These are phyloP conservation scores for Corythoichthys haematopterus DNA, from an alignment of 2,113 vertebrate genomes.

Conservation along the genomic window DNA sequence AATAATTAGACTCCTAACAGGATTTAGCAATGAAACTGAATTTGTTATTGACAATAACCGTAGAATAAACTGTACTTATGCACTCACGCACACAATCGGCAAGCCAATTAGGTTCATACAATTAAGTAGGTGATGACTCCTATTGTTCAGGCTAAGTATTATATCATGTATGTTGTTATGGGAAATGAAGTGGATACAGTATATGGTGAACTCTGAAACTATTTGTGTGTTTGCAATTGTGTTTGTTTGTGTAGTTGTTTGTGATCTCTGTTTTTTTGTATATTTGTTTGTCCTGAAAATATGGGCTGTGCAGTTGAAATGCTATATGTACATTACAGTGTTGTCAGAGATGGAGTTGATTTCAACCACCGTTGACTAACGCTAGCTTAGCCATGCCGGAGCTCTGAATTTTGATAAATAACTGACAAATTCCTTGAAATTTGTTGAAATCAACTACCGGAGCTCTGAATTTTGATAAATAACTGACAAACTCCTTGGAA, in stretches of 20 bases:
- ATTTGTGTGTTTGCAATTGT: no score
- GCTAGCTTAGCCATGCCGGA: no score
- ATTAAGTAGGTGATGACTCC: slow-evolving; percentile 23
- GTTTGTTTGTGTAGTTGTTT: neutral
- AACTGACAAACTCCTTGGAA: no score
- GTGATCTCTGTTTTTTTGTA: neutral
- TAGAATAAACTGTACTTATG: neutral
- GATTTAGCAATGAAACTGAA: slow-evolving; percentile 28
- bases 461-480: no score
- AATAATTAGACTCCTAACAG: slow-evolving; percentile 33
- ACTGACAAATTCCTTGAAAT: no score
- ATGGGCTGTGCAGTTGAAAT: no score
- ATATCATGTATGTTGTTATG: slow-evolving; percentile 28
- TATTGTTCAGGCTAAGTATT: slow-evolving; percentile 23
- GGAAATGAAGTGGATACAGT: slow-evolving; percentile 3
- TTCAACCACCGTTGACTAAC: no score
- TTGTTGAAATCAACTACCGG: no score
- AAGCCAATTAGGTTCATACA: slow-evolving; percentile 29
- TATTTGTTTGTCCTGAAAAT: no score
- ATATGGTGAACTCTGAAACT: neutral
- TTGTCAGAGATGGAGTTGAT: no score
- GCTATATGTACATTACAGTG: no score
- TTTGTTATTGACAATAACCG: slow-evolving; percentile 18
- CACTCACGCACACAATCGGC: slow-evolving; percentile 6
- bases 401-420: no score